Evolutionary conservation across 2,888 invertebrate species (phyloP).

Genomic region (Drosophila nigritarsus): DNA sequence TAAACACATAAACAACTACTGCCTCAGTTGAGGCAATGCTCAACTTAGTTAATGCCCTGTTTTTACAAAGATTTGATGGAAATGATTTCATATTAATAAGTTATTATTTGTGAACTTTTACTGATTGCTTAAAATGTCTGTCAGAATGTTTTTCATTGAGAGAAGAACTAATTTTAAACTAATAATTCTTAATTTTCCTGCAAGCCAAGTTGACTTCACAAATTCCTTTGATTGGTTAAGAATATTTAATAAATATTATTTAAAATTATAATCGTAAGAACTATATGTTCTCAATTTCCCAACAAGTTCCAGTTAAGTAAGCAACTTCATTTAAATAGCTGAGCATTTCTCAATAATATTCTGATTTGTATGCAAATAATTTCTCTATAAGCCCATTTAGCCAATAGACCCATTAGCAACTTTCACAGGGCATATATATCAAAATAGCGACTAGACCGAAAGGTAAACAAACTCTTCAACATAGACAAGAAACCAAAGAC

Average conservation of each 20-base stretch:
- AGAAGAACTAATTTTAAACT: background rate
- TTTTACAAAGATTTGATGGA: background rate
- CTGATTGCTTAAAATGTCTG: background rate
- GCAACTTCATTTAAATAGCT: no score
- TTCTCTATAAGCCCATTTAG: background rate
- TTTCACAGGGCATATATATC: background rate
- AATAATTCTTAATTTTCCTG: background rate
- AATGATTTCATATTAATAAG: background rate
- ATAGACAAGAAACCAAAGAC: background rate
- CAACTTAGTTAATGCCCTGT: slow-evolving; percentile 2
- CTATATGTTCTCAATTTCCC: no score
- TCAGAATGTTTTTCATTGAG: background rate
- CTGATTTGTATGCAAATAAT: no score
- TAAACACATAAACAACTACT: slow-evolving; percentile 17
- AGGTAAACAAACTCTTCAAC: slow-evolving; percentile 47
- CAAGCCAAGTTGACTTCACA: no score
- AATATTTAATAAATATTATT: no score
- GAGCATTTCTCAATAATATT: no score
- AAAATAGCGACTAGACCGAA: slow-evolving; percentile 14
- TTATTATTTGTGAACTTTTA: background rate
- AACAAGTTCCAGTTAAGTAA: no score
- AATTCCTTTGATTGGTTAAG: no score
- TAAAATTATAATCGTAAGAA: no score
- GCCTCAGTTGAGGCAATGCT: background rate
- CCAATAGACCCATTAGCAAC: background rate